These are phyloP conservation scores for Megaceryle alcyon DNA, from an alignment of 2,797 vertebrate genomes.

Conservation along the genomic window DNA sequence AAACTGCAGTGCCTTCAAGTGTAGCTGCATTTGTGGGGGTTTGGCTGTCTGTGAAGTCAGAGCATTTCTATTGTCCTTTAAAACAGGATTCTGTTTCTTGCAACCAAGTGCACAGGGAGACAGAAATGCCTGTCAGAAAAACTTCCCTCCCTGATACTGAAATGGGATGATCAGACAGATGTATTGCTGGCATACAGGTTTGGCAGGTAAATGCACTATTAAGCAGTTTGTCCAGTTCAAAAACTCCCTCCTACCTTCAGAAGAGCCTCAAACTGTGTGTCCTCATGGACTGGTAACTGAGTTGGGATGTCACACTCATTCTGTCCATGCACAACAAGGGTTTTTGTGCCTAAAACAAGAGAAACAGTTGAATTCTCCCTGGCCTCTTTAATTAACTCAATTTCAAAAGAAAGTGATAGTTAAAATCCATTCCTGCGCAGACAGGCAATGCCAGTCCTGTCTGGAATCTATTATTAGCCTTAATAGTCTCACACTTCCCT, in stretches of 20 bases:
- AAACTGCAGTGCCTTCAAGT: not conserved
- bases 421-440: not conserved
- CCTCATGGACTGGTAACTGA: slow-evolving; percentile 97
- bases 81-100: not conserved
- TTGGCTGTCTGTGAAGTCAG: not conserved
- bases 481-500: not conserved
- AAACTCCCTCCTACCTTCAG: slow-evolving; percentile 85
- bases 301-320: slow-evolving; percentile 99
- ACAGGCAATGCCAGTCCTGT: not conserved
- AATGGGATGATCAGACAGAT: not conserved
- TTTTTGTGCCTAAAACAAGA: slow-evolving; percentile 90
- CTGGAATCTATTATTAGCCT: not conserved
- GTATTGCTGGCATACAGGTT: not conserved
- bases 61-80: not conserved
- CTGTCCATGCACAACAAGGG: slow-evolving; percentile 96
- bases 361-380: slow-evolving; percentile 16
- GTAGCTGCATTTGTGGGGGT: not conserved
- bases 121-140: not conserved
- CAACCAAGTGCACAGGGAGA: not conserved
- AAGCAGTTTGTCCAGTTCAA: not conserved
- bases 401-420: not conserved
- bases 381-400: not conserved
- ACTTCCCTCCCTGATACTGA: not conserved
- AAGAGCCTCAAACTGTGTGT: slow-evolving; percentile 98
- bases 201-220: not conserved